These are phyloP conservation scores for Ormyrus labotus DNA, from an alignment of 2,888 invertebrate genomes.

Conservation along the genomic window DNA sequence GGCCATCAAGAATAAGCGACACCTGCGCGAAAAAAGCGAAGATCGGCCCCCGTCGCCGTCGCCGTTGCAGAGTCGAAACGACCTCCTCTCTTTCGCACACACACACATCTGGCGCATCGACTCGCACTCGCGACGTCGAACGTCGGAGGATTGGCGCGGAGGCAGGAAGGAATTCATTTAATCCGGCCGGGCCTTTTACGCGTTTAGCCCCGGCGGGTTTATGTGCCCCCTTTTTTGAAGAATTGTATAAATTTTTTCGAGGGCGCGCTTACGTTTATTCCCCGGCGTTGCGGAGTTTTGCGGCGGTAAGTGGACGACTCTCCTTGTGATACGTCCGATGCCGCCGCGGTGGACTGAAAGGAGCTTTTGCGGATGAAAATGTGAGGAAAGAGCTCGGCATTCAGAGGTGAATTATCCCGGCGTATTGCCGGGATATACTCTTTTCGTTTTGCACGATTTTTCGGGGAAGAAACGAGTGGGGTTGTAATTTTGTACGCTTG, in stretches of 20 bases:
- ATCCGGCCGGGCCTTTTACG: constrained; percentile 13
- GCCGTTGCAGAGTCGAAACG: constrained; percentile 13
- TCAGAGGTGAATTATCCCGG: constrained; percentile 23
- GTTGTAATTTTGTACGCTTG: no score
- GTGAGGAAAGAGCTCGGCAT: neutral
- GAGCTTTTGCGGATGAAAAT: constrained; percentile 10
- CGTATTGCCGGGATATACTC: neutral
- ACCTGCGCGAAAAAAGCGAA: constrained; percentile 19
- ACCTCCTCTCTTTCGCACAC: neutral
- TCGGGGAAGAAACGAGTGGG: no score
- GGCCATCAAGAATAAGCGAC: constrained; percentile 63
- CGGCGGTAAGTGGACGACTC: neutral
- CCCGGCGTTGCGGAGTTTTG: neutral
- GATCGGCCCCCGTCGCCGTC: neutral
- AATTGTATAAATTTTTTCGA: constrained; percentile 4
- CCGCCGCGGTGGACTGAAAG: constrained; percentile 2
- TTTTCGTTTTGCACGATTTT: constrained; percentile 15
- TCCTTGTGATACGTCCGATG: constrained; percentile 7
- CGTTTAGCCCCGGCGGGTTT: neutral
- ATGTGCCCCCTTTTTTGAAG: neutral
- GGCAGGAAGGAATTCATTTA: constrained; percentile 38
- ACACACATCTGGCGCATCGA: no score
- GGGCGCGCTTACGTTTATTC: neutral
- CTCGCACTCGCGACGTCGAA: no score
- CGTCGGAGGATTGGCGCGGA: no score